Evolutionary conservation across 2,113 vertebrate species (phyloP).

Genomic region (Thymallus thymallus): DNA sequence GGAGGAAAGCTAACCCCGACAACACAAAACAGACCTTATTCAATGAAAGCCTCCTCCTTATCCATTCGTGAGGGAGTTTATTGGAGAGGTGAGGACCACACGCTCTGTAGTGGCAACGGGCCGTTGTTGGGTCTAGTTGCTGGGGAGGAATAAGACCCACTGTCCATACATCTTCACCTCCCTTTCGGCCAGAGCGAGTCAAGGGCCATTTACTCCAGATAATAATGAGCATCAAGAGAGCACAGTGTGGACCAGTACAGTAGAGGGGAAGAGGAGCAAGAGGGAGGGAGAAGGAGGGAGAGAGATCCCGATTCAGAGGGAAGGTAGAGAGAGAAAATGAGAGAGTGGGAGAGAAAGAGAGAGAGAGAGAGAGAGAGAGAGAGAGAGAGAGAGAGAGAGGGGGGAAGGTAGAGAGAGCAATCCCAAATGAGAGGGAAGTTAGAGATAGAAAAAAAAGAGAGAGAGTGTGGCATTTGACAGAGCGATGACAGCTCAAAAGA

Average conservation of each 20-base stretch:
- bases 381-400: constrained; percentile 34
- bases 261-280: constrained; percentile 39
- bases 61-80: background rate
- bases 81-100: background rate
- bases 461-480: no score
- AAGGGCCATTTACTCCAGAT: constrained; percentile 60
- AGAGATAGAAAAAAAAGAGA: no score
- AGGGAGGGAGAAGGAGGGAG: constrained; percentile 3
- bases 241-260: constrained; percentile 37
- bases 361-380: constrained; percentile 41
- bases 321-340: constrained; percentile 12
- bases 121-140: constrained; percentile 15
- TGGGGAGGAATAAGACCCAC: constrained; percentile 34
- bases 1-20: background rate
- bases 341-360: background rate
- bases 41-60: background rate
- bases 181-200: constrained; percentile 45
- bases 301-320: no score
- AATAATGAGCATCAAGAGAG: constrained; percentile 63
- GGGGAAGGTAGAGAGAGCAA: background rate
- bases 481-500: no score
- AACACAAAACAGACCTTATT: background rate
- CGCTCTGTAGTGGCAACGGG: constrained; percentile 5
- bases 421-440: no score
- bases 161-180: constrained; percentile 55